These are phyloP conservation scores for Hyaena hyaena DNA, from an alignment of 2,113 vertebrate species.

Conservation along the genomic window DNA sequence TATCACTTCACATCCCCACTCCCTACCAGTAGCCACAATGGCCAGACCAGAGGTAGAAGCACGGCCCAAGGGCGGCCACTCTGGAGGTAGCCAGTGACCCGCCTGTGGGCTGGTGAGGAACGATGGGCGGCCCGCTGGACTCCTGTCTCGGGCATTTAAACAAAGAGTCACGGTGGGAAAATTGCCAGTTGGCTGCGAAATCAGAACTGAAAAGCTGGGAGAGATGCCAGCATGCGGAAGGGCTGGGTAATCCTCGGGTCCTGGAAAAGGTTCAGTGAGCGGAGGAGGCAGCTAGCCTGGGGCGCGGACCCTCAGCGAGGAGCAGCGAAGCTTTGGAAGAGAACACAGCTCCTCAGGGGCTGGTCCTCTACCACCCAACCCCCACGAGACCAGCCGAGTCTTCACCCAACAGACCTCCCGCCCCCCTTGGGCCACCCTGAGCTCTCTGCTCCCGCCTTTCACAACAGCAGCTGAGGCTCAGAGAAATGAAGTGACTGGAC, in stretches of 20 bases:
- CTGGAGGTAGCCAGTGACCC: not conserved
- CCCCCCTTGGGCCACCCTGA: not conserved
- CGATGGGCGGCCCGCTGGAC: not conserved
- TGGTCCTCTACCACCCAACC: accelerated
- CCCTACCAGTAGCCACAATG: not conserved
- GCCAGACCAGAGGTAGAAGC: not conserved
- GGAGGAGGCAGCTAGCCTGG: accelerated
- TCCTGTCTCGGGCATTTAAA: not conserved
- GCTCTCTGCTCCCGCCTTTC: not conserved
- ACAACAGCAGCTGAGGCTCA: not conserved
- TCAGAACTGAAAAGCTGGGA: not conserved
- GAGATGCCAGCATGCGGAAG: not conserved
- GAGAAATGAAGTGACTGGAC: not conserved
- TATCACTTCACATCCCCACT: not conserved
- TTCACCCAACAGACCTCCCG: not conserved
- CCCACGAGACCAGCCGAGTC: not conserved
- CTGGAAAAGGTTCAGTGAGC: not conserved
- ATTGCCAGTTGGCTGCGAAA: not conserved
- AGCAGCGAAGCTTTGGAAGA: not conserved
- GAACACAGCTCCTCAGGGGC: not conserved
- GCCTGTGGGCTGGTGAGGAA: not conserved
- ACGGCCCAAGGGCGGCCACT: not conserved
- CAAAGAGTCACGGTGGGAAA: not conserved
- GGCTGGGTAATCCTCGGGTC: not conserved
- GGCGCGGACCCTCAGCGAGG: not conserved